Evolutionary conservation across 2,888 invertebrate species (phyloP).

Genomic region (Hemicrepidius hirtus): DNA sequence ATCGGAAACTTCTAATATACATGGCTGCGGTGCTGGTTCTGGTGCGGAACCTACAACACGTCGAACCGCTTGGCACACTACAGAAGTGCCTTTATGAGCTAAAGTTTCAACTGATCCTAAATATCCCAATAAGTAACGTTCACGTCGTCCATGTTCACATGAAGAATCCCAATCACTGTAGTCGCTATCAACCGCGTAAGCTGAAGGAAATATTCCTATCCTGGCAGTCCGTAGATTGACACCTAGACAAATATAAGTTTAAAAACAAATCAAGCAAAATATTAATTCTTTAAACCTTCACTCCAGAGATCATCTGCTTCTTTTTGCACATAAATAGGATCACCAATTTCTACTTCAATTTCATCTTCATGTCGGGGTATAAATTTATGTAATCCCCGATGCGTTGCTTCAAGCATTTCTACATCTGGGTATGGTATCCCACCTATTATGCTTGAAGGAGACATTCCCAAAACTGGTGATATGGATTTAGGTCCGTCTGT

Average conservation of each 20-base stretch:
- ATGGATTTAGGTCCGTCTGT: constrained; percentile 89
- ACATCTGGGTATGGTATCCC: constrained; percentile 83
- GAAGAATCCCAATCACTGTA: constrained; percentile 96
- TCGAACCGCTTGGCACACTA: constrained; percentile 92
- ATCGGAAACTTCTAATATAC: constrained; percentile 95
- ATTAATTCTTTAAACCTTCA: constrained; percentile 82
- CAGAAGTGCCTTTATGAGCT: constrained; percentile 97
- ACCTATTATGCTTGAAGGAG: constrained; percentile 77
- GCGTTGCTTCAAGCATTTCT: constrained; percentile 88
- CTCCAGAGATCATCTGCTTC: constrained; percentile 99
- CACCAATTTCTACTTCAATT: constrained; percentile 97
- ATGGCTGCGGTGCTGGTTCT: constrained; percentile 85
- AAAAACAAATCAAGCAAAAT: not conserved
- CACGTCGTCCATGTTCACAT: constrained; percentile 88
- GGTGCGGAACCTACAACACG: constrained; percentile 85
- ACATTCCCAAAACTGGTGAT: constrained; percentile 77
- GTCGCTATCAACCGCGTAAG: constrained; percentile 97
- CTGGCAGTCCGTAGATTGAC: constrained; percentile 95
- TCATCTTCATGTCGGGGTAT: constrained; percentile 96
- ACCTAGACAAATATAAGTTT: constrained; percentile 74
- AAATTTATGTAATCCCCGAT: constrained; percentile 96
- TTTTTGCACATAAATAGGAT: constrained; percentile 96
- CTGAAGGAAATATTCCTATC: constrained; percentile 95
- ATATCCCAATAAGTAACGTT: constrained; percentile 92
- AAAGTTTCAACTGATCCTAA: constrained; percentile 97